A percentile compares a stretch with the other conserved stretches of the same genome.
These are phyloP conservation scores for Grantiella picta DNA, from an alignment of 2,113 vertebrate species.

Conservation along the genomic window DNA sequence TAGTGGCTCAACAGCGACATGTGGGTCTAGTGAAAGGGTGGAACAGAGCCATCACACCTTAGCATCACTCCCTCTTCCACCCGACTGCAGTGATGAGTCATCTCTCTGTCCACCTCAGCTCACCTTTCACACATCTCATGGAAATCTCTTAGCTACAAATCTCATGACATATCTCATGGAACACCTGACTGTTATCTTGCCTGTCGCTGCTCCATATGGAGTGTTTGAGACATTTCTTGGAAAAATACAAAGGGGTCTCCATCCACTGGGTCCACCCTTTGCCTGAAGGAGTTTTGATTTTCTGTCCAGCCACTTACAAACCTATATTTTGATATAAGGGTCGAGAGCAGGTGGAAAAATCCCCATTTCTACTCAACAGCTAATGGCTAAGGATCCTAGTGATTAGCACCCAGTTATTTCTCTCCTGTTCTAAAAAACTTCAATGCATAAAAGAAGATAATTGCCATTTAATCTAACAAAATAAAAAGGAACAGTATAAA, in stretches of 20 bases:
- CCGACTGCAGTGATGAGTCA: neutral
- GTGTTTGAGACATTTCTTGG: neutral
- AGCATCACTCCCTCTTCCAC: neutral
- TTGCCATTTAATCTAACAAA: neutral
- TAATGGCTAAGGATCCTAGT: neutral
- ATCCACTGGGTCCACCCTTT: neutral
- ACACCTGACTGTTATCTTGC: neutral
- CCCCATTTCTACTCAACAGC: neutral
- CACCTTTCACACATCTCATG: neutral
- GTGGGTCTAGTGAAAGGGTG: neutral
- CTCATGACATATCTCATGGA: neutral
- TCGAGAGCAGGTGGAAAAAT: neutral
- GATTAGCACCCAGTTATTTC: slow-evolving; percentile 16
- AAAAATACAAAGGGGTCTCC: neutral
- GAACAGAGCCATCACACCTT: neutral
- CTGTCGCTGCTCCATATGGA: neutral
- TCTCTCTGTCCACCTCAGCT: neutral
- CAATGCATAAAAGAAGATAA: neutral
- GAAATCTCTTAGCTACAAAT: neutral
- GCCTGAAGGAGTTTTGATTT: neutral
- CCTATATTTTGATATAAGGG: neutral
- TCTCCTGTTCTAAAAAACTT: neutral
- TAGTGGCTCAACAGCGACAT: too few species aligned
- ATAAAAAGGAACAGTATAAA: neutral
- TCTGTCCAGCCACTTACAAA: neutral